Evolutionary conservation across 1,140 invertebrate species (phyloP).

Genomic region (Helicoverpa zea): DNA sequence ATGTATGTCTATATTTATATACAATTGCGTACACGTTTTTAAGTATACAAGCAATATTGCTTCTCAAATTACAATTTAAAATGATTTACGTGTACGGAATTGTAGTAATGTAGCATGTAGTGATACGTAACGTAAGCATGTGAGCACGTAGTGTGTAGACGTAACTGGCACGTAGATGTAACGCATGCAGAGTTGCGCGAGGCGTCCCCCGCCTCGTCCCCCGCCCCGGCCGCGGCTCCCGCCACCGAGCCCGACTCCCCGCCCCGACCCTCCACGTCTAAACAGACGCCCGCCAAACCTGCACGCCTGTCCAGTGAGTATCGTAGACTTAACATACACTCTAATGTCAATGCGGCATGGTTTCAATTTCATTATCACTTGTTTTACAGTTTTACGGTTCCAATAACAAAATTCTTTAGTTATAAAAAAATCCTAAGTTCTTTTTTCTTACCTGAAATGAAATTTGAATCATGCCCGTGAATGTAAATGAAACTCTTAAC

Average conservation of each 20-base stretch:
- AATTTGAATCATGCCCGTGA: conserved; percentile 17
- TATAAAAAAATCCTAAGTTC: not conserved
- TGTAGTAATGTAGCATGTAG: conserved; percentile 55
- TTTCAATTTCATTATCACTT: not conserved
- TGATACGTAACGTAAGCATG: conserved; percentile 65
- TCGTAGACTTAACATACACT: conserved; percentile 35
- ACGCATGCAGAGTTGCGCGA: conserved; percentile 76
- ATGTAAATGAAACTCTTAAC: conserved; percentile 35
- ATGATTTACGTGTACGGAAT: not conserved
- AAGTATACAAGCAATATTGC: not conserved
- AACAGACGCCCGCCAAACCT: conserved; percentile 80
- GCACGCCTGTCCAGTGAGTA: conserved; percentile 82
- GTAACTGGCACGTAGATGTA: conserved; percentile 83
- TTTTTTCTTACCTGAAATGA: not conserved
- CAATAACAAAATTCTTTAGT: not conserved
- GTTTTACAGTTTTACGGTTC: not conserved
- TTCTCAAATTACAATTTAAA: not conserved
- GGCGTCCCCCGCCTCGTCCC: conserved; percentile 55
- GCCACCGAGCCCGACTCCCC: conserved; percentile 51
- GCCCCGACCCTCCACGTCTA: conserved; percentile 68
- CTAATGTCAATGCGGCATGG: not conserved
- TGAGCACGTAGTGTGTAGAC: conserved; percentile 75
- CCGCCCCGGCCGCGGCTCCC: conserved; percentile 44
- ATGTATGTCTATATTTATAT: conserved; percentile 40
- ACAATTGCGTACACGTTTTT: not conserved